These are phyloP conservation scores for Jacana jacana DNA, from an alignment of 2,113 vertebrate species.

Conservation along the genomic window DNA sequence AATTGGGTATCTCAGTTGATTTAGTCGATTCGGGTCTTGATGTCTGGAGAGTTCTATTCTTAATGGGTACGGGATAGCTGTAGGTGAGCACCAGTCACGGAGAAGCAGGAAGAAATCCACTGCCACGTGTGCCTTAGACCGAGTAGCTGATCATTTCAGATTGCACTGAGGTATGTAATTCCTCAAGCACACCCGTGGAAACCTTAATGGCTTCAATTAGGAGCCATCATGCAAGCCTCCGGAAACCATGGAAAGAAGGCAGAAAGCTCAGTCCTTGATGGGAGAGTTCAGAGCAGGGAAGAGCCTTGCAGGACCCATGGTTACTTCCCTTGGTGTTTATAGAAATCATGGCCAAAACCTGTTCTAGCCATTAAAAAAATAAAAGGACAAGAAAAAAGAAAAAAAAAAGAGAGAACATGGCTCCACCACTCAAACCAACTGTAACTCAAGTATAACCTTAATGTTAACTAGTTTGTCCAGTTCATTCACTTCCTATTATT, in stretches of 20 bases:
- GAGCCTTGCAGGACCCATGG: background rate
- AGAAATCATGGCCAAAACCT: background rate
- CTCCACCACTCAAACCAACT: background rate
- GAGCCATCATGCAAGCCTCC: background rate
- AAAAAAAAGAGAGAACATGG: accelerated
- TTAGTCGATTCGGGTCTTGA: background rate
- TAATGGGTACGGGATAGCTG: background rate
- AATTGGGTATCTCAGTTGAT: accelerated
- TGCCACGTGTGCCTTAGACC: background rate
- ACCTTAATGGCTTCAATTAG: background rate
- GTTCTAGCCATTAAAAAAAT: too few relatives aligned
- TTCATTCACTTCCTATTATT: slow-evolving; percentile 37
- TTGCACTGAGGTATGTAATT: background rate
- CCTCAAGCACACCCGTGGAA: slow-evolving; percentile 11
- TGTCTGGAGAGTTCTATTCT: background rate
- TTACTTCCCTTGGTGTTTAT: background rate
- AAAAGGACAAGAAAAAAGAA: too few relatives aligned
- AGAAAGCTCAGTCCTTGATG: background rate
- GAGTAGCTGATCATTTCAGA: background rate
- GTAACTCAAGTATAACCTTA: background rate
- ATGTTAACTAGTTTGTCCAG: slow-evolving; percentile 16
- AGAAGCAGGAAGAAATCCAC: background rate
- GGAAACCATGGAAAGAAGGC: background rate
- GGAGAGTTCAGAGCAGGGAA: background rate
- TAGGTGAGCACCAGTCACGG: background rate